phyloP scores from a whole-genome alignment of 2,113 vertebrate species.

The Pachypanchax playfairii region DNA sequence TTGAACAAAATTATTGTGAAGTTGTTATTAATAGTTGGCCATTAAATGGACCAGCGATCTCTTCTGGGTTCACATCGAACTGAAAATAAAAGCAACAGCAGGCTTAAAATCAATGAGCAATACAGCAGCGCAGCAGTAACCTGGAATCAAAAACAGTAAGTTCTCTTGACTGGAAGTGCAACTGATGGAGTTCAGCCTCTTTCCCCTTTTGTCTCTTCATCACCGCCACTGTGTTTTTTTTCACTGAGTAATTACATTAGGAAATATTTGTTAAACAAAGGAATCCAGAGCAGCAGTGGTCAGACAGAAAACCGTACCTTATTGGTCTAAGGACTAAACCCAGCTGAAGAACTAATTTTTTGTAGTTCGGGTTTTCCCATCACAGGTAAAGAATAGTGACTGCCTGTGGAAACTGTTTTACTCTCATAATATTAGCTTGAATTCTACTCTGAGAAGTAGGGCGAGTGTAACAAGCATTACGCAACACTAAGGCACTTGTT shows the following conservation, averaged over 20 bases:
- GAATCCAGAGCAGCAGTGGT: neutral
- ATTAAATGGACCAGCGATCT: neutral
- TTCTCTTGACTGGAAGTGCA: no score
- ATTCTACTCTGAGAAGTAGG: conserved; percentile 36
- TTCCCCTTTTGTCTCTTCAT: neutral
- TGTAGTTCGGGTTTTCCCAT: conserved; percentile 1
- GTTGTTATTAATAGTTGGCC: no score
- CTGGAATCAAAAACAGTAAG: no score
- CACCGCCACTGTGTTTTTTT: neutral
- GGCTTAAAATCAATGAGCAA: no score
- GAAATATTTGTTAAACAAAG: neutral
- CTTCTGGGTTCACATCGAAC: neutral
- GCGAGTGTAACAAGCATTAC: conserved; percentile 17
- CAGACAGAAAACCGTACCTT: no score
- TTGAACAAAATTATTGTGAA: neutral
- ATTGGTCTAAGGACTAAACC: conserved; percentile 20
- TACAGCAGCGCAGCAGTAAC: no score
- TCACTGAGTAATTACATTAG: conserved; percentile 1
- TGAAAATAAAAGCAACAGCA: neutral
- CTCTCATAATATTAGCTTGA: conserved; percentile 23
- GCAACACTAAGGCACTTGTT: conserved; percentile 20
- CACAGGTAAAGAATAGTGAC: conserved; percentile 7
- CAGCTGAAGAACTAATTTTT: neutral
- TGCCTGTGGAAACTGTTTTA: conserved; percentile 15
- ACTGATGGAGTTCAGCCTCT: no score